Percentiles rank a stretch among this genome's conserved stretches.
Conservation (phyloP, 92 coral and sea anemone species). For the Epizoanthus rinbou region DNA sequence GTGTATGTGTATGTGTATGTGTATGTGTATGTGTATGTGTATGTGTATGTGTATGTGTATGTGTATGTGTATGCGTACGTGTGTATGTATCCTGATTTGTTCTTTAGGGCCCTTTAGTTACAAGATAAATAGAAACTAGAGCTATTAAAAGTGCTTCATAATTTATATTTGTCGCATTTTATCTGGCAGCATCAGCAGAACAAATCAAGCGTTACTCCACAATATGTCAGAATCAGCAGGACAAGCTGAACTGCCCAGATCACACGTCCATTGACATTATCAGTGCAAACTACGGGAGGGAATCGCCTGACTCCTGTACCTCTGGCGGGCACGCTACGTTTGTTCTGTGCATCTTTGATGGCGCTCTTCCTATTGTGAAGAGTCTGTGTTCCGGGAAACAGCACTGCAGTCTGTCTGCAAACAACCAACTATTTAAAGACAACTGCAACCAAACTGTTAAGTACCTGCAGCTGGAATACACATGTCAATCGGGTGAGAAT, state of each 20-base stretch:
- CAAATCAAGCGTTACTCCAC: neutral
- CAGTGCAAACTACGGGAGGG: slow-evolving; percentile 24
- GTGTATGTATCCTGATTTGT: too few relatives aligned
- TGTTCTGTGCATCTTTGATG: neutral
- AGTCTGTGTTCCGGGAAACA: slow-evolving; percentile 5
- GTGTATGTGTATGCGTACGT: too few relatives aligned
- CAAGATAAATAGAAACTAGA: too few relatives aligned
- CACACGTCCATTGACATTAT: neutral
- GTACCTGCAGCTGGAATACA: slow-evolving; percentile 13
- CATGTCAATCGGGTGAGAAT: slow-evolving; percentile 8
- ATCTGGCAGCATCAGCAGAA: neutral
- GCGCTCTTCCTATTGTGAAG: neutral
- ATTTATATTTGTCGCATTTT: neutral
- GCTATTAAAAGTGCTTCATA: too few relatives aligned
- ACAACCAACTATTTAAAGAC: slow-evolving; percentile 13
- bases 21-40: too few relatives aligned
- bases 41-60: too few relatives aligned
- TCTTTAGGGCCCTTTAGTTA: too few relatives aligned
- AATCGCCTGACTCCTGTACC: neutral
- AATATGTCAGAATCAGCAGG: neutral
- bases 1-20: too few relatives aligned
- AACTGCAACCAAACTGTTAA: slow-evolving; percentile 4
- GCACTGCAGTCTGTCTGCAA: slow-evolving; percentile 1
- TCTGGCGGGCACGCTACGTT: neutral
- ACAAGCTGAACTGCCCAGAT: slow-evolving; percentile 5